Percentiles rank a stretch among this genome's conserved stretches.
phyloP scores from a whole-genome alignment of 2,797 vertebrate species.

The Leptoclinus maculatus region DNA sequence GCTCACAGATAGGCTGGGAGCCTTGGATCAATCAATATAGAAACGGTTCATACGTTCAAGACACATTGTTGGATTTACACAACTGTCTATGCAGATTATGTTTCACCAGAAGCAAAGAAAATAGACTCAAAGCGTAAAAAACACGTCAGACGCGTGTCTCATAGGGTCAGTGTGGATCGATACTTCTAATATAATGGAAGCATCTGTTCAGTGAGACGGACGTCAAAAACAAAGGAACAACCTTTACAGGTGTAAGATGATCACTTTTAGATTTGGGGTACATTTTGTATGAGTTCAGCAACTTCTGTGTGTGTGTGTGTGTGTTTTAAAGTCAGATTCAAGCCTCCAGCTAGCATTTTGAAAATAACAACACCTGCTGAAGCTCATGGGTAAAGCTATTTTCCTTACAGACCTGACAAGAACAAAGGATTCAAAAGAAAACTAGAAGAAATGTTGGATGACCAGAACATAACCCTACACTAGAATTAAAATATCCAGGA shows the following conservation, averaged over 20 bases:
- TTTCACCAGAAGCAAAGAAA: not conserved
- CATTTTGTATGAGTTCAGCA: not conserved
- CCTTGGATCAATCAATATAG: not conserved
- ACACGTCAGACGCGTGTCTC: not conserved
- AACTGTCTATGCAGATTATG: not conserved
- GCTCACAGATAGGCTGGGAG: not conserved
- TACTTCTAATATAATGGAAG: too few relatives aligned
- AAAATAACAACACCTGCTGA: not conserved
- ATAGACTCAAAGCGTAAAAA: not conserved
- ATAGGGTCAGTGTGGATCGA: too few relatives aligned
- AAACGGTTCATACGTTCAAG: not conserved
- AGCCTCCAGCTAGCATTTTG: not conserved
- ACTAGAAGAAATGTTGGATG: not conserved
- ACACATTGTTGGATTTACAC: not conserved
- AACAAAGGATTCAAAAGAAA: not conserved
- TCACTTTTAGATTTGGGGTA: not conserved
- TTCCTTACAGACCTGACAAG: not conserved
- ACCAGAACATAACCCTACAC: not conserved
- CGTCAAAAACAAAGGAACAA: too few relatives aligned
- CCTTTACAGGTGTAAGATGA: not conserved
- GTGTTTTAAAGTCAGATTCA: not conserved
- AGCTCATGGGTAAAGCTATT: not conserved
- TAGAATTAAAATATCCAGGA: not conserved
- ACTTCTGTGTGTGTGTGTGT: not conserved
- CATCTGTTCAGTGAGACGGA: too few relatives aligned